Conservation (phyloP, 2,797 vertebrate species). For the Prunella strophiata region DNA sequence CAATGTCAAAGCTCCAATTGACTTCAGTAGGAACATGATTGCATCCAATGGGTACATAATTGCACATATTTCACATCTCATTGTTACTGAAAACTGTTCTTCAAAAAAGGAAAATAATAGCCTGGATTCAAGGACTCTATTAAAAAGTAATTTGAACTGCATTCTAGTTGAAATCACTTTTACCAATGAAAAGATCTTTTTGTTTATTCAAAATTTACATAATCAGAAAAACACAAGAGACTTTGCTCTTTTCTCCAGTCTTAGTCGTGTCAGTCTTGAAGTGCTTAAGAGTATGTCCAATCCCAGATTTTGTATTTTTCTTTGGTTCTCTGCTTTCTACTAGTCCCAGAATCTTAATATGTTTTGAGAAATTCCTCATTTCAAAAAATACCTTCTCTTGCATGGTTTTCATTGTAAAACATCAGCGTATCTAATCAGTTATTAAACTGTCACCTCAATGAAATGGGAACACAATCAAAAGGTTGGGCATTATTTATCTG, state of each 20-base stretch:
- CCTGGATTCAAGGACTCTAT: slow-evolving; percentile 62
- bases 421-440: background rate
- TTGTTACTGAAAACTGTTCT: slow-evolving; percentile 73
- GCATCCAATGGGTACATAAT: slow-evolving; percentile 53
- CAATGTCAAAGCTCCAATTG: slow-evolving; percentile 52
- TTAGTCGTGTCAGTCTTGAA: background rate
- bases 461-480: slow-evolving; percentile 60
- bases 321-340: background rate
- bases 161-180: slow-evolving; percentile 73
- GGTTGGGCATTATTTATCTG: slow-evolving; percentile 59
- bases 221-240: slow-evolving; percentile 58
- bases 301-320: background rate
- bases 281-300: background rate
- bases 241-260: background rate
- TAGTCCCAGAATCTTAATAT: background rate
- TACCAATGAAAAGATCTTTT: slow-evolving; percentile 66
- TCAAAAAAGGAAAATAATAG: slow-evolving; percentile 67
- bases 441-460: slow-evolving; percentile 37
- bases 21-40: slow-evolving; percentile 39
- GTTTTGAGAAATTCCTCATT: slow-evolving; percentile 17
- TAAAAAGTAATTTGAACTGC: slow-evolving; percentile 74
- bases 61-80: slow-evolving; percentile 69
- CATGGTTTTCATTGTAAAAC: background rate
- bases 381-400: slow-evolving; percentile 7
- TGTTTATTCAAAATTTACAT: slow-evolving; percentile 69